Base-by-base conservation (phyloP, 2,888 invertebrate species). In the Pristionchus fissidentatus region DNA sequence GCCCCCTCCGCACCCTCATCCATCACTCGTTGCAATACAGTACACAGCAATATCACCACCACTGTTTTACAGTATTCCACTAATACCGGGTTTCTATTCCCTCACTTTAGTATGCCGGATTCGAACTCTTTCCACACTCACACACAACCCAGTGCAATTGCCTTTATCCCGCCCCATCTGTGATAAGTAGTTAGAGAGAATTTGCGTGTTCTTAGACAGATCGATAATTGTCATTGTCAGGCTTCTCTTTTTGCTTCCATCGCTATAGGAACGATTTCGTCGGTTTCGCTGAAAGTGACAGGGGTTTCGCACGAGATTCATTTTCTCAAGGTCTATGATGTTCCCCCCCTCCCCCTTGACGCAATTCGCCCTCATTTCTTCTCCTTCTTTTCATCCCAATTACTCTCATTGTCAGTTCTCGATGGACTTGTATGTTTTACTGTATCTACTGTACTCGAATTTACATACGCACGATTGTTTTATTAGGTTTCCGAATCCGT, bases 141-240 rank as follows among this genome's bases (percentile, higher is more conserved):
- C 60, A 60, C 32, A 15, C 60, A 13, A n/a, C 32, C 70, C 41
- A 43, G 70, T 70, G 70, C 70, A 70, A 70, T 70, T 60, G 38
- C 43, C 26, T 43, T 19, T 41, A 7, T n/a, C 19, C 22, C 7
- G 8, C 22, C 43, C 19, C 70, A 70, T 41, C 70, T 70, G 70
- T 70, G 70, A 70, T 70, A 70, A 26, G 32, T 35, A 35, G n/a
- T 22, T 22, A 4, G 1, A 8, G 5, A 22, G 26, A 2, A 38
- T 8, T 38, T 66, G 38, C 66, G 66, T 38, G 38, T 7, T 38
- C 66, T 3, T 38, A n/a, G n/a, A n/a, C n/a, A n/a, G n/a, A n/a
- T 57, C 15, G 38, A 26, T 8, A 41, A 70, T 19, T 70, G 70
- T 70, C 66, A 22, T 26, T 19, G 8, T 38, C 26, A 43, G 66